phyloP scores from a whole-genome alignment of 2,113 vertebrate genomes.

The Sapajus apella region DNA sequence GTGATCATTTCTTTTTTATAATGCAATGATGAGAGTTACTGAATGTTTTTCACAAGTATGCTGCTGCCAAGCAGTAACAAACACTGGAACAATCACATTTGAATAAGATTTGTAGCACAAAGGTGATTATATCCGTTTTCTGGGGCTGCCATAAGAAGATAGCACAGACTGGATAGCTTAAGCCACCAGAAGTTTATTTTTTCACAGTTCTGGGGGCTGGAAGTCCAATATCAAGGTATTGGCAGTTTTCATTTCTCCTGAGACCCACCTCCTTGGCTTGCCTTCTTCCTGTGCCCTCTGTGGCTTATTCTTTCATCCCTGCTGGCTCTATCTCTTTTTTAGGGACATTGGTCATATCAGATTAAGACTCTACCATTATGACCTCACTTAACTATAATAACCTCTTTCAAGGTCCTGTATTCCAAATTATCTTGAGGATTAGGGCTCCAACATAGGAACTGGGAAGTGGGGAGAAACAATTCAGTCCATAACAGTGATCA shows the following conservation, averaged over 20 bases:
- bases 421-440: not conserved
- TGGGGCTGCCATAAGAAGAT: not conserved
- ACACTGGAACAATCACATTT: not conserved
- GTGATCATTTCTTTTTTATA: slow-evolving; percentile 13
- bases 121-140: not conserved
- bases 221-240: not conserved
- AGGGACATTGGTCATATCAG: not conserved
- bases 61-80: not conserved
- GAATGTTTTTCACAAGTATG: not conserved
- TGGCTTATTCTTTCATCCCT: not conserved
- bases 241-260: not conserved
- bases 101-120: not conserved
- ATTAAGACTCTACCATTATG: not conserved
- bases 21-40: slow-evolving; percentile 19
- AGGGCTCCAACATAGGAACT: not conserved
- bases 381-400: not conserved
- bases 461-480: not conserved
- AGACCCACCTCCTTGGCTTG: not conserved
- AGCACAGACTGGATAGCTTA: not conserved
- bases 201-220: not conserved
- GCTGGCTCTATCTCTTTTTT: not conserved
- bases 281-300: not conserved
- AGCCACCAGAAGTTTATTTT: not conserved
- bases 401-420: not conserved
- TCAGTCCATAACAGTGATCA: not conserved